These are phyloP conservation scores for Hydropotes inermis DNA, from an alignment of 2,113 vertebrate species.

Conservation along the genomic window DNA sequence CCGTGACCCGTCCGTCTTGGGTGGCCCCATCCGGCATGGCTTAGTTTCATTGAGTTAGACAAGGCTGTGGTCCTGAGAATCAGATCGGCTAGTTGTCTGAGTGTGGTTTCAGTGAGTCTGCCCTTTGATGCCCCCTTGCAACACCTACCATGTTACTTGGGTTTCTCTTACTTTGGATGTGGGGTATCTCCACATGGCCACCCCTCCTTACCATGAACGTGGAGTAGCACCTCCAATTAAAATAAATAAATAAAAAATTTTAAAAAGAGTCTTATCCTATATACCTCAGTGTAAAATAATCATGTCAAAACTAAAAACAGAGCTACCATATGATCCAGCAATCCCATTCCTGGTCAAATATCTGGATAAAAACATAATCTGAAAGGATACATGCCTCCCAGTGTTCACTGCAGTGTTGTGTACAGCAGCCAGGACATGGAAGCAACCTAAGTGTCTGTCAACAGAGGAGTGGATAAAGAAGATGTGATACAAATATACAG, in stretches of 20 bases:
- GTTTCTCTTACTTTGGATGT: too few species aligned
- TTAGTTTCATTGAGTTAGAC: too few species aligned
- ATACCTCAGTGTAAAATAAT: neutral
- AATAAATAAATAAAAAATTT: neutral
- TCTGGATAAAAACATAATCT: neutral
- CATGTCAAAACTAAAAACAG: neutral
- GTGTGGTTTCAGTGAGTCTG: too few species aligned
- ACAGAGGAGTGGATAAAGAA: neutral
- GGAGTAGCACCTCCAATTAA: neutral
- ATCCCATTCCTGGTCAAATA: neutral
- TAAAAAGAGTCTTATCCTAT: neutral
- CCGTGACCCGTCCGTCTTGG: too few species aligned
- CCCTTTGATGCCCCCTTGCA: too few species aligned
- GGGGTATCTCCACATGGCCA: too few species aligned
- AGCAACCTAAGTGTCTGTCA: neutral
- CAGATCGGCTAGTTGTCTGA: too few species aligned
- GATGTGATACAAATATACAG: accelerated
- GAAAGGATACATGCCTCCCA: neutral
- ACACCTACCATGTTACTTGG: too few species aligned
- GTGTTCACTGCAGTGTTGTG: neutral
- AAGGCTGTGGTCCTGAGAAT: too few species aligned
- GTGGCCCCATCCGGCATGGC: too few species aligned
- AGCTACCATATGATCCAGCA: neutral
- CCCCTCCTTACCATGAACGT: too few species aligned
- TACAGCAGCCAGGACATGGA: neutral